Evolutionary conservation across 2,113 vertebrate species (phyloP), one percentile per base, ranked within the genome.

Genomic region (Gallinago paraguaiae): DNA sequence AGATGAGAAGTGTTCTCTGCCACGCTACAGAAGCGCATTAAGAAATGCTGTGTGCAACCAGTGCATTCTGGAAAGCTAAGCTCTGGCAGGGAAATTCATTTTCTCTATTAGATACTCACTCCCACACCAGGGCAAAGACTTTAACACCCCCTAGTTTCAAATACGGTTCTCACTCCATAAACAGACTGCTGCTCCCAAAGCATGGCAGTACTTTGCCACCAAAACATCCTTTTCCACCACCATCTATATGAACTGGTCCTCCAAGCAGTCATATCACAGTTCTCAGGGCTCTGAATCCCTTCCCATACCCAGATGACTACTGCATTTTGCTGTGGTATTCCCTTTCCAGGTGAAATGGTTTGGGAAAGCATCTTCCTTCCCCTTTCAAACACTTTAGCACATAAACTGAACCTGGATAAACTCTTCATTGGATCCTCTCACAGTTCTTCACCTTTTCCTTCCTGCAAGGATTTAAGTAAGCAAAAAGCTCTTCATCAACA

Each of bases 11-110:
- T 5, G 3, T 13, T 72, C 83, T 13, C 45, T 71, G 48, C 39
- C 33, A 77, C 0, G 0, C 13, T 51, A 3, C 2, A 4, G n/a
- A 84, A 14, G 37, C 1, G 0, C 4, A 39, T 9, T 51, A 68
- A 88, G 82, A 63, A 65, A 79, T 24, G 37, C 50, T 50, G 4
- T 2, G 7, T n/a, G 46, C 18, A 82, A 74, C 46, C 70, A 88
- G 0, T 0, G 11, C 17, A 54, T 17, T 6, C 31, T 41, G 50
- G 5, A 43, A 88, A 60, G 84, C n/a, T 45, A 37, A 74, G n/a
- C 25, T 63, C 54, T 68, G 20, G 81, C 39, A 51, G 53, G 60
- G 48, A 59, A 75, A 74, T 64, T 59, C 7, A 13, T 51, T 86
- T 85, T 24, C 22, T 17, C 25, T 50, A 11, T 39, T 71, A 67